Conservation (phyloP, 2,888 invertebrate genomes). For the Calliphora vomitoria region DNA sequence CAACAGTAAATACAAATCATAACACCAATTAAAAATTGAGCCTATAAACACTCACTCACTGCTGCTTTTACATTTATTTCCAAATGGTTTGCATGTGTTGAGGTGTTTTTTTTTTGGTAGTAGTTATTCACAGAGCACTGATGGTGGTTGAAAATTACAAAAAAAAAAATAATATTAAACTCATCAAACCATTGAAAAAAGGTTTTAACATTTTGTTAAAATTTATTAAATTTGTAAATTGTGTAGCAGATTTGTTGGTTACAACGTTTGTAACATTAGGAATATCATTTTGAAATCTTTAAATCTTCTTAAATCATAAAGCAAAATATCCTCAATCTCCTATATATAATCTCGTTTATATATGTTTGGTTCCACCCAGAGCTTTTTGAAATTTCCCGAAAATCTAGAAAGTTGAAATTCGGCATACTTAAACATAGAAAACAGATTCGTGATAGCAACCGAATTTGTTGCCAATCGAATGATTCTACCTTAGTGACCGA, state of each 20-base stretch:
- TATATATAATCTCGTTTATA: too few relatives aligned
- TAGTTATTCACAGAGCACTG: neutral
- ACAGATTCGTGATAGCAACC: too few relatives aligned
- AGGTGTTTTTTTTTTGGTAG: neutral
- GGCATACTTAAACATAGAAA: too few relatives aligned
- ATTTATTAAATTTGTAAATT: neutral
- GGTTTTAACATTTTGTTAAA: neutral
- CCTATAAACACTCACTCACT: conserved; percentile 49
- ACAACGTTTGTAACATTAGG: neutral
- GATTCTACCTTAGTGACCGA: too few relatives aligned
- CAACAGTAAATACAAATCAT: conserved; percentile 65
- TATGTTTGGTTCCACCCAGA: too few relatives aligned
- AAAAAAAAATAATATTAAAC: conserved; percentile 44
- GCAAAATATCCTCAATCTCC: too few relatives aligned
- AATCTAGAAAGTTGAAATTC: too few relatives aligned
- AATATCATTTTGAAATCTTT: too few relatives aligned
- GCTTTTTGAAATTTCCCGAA: too few relatives aligned
- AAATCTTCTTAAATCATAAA: too few relatives aligned
- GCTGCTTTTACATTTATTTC: conserved; percentile 10
- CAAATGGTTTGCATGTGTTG: conserved; percentile 8
- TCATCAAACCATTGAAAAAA: conserved; percentile 48
- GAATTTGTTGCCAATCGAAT: too few relatives aligned
- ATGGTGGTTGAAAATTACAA: conserved; percentile 18
- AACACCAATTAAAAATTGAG: conserved; percentile 66
- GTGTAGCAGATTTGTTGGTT: neutral